Conservation (phyloP, 2,797 vertebrate species). For the Enteromius paludinosus region DNA sequence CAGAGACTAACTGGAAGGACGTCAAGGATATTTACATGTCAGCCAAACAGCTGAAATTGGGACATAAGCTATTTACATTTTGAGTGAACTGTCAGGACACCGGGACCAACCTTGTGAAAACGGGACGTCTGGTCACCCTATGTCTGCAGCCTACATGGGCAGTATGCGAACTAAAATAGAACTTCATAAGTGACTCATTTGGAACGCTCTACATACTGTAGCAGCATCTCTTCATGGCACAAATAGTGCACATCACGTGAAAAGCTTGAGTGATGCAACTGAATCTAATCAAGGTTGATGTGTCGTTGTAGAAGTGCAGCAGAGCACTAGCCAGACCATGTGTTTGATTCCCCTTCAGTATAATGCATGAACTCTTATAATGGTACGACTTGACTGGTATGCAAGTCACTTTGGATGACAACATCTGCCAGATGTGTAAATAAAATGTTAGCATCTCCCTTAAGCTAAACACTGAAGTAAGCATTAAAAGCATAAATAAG, state of each 20-base stretch:
- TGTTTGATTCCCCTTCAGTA: neutral
- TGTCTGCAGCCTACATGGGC: neutral
- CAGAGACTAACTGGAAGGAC: neutral
- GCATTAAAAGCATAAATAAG: neutral
- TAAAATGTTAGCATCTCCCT: neutral
- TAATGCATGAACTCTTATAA: neutral
- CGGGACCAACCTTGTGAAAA: constrained; percentile 1
- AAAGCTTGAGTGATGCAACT: neutral
- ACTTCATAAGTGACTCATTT: neutral
- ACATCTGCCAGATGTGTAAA: neutral
- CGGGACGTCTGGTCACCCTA: neutral
- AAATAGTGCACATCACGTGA: neutral
- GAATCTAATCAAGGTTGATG: neutral
- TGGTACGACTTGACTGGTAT: neutral
- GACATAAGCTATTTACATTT: constrained; percentile 17
- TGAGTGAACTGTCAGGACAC: constrained; percentile 12
- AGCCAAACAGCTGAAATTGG: neutral
- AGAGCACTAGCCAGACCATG: neutral
- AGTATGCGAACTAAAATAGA: neutral
- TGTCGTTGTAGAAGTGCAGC: neutral
- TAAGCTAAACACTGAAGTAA: neutral
- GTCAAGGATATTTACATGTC: neutral
- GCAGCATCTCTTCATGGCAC: neutral
- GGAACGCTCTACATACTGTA: constrained; percentile 1
- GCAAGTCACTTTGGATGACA: neutral